A percentile compares a stretch with the other conserved stretches of the same genome.
These are phyloP conservation scores for fruit fly (Drosophila melanogaster) DNA, from an alignment of 1,140 invertebrate species.

Conservation along the genomic window Release_6_plus_ISO1_MT NT_033779.5:7285001-7285500, in stretches of 20 bases:
- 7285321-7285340: slow-evolving; percentile 55
- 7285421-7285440: not conserved
- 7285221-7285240: slow-evolving; percentile 36
- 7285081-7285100: slow-evolving; percentile 61
- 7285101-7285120: slow-evolving; percentile 82
- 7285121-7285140: slow-evolving; percentile 81
- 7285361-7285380: not conserved
- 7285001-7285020: slow-evolving; percentile 51
- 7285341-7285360: slow-evolving; percentile 15
- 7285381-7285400: not conserved
- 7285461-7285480: too few species aligned
- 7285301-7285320: slow-evolving; percentile 32
- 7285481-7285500: too few species aligned
- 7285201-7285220: slow-evolving; percentile 17
- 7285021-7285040: slow-evolving; percentile 23
- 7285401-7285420: not conserved
- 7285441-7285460: too few species aligned
- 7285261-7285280: slow-evolving; percentile 69
- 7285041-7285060: slow-evolving; percentile 65
- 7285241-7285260: slow-evolving; percentile 64
- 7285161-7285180: slow-evolving; percentile 75
- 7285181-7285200: slow-evolving; percentile 12
- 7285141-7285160: slow-evolving; percentile 74
- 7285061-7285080: slow-evolving; percentile 1
- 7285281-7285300: slow-evolving; percentile 54